Conservation (phyloP, 2,888 invertebrate species). For the Limnephilus lunatus region DNA sequence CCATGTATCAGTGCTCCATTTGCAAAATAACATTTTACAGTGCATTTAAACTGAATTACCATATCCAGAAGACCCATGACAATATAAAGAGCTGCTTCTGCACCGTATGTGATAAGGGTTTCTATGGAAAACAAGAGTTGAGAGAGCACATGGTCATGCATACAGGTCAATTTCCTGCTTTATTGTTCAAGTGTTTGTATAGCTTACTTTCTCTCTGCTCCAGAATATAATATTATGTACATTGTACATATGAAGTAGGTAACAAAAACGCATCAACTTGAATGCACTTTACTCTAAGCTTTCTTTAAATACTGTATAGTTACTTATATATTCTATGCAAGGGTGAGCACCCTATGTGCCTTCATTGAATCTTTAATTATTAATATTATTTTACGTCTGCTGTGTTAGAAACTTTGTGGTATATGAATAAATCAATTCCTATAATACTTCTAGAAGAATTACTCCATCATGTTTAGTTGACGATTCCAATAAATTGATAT, state of each 20-base stretch:
- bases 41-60: background rate
- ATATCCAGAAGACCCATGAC: constrained; percentile 28
- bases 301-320: no score
- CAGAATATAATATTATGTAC: no score
- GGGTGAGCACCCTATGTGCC: background rate
- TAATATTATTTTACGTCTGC: background rate
- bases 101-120: constrained; percentile 12
- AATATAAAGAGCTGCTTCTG: constrained; percentile 34
- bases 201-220: no score
- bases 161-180: constrained; percentile 38
- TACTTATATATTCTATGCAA: background rate
- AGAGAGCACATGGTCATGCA: constrained; percentile 27
- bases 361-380: background rate
- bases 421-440: background rate
- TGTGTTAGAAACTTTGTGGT: background rate
- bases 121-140: constrained; percentile 28
- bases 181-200: background rate
- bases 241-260: no score
- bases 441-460: no score
- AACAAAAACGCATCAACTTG: no score
- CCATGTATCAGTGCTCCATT: background rate
- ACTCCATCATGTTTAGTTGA: no score
- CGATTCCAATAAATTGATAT: no score
- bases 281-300: no score
- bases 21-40: constrained; percentile 18